Percentiles rank a stretch among this genome's conserved stretches.
These are phyloP conservation scores for Acomys russatus DNA, from an alignment of 2,797 vertebrate genomes.

Conservation along the genomic window DNA sequence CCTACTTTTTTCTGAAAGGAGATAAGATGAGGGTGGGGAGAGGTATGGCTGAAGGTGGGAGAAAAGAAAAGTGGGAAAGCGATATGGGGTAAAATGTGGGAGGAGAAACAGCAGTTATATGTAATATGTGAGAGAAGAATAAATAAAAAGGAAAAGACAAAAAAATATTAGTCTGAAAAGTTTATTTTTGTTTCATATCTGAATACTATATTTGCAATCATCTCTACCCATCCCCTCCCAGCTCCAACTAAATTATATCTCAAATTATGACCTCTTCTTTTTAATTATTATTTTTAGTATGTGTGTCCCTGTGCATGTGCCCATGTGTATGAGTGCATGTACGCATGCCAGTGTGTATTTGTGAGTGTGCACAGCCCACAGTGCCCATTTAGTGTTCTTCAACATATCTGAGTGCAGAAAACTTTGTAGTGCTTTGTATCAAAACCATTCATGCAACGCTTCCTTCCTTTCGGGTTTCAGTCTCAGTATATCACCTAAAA, in stretches of 20 bases:
- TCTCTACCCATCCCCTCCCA: not conserved
- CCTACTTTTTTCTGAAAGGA: not conserved
- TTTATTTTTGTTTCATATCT: not conserved
- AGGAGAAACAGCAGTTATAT: not conserved
- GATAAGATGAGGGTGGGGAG: not conserved
- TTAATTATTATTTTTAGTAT: not conserved
- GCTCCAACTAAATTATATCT: too few relatives aligned
- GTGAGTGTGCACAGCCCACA: too few relatives aligned
- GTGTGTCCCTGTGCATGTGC: too few relatives aligned
- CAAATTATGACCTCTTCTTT: not conserved
- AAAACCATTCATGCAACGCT: not conserved
- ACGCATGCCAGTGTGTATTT: not conserved
- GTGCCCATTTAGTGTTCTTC: not conserved
- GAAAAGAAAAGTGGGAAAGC: not conserved
- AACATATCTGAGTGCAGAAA: too few relatives aligned
- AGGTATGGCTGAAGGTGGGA: not conserved
- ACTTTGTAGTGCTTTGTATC: fast-evolving
- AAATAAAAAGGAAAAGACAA: not conserved
- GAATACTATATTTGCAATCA: not conserved
- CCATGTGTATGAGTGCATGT: not conserved
- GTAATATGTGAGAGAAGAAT: not conserved
- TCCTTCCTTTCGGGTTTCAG: not conserved
- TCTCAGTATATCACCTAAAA: not conserved
- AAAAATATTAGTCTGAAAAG: not conserved
- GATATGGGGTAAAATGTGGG: not conserved